Base-by-base conservation (phyloP, 2,888 invertebrate species). In the Harpagoxenus sublaevis region DNA sequence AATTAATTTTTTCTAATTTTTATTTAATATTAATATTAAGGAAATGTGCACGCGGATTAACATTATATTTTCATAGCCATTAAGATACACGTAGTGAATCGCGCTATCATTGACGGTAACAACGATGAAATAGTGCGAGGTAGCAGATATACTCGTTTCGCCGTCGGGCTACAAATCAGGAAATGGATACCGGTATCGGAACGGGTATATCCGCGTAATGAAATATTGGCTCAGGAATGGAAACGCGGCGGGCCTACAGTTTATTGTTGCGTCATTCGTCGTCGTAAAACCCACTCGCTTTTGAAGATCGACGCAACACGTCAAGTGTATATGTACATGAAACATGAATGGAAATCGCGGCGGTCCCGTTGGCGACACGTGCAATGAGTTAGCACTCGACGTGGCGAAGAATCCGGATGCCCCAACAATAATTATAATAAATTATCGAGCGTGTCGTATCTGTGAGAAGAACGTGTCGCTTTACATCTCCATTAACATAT, bases 241-340 rank as follows among this genome's bases (percentile, higher is more conserved):
- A 74, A 60, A 82, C 53, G 6, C 6, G 55, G 68, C 62, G 55
- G n/a, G 83, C 55, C 42, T 31, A 53, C 57, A 83, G 39, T 87
- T 88, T 86, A 88, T 90, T 88, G 84, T 90, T 88, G 86, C 88
- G 82, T 83, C 84, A 83, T 83, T 68, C 55, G 87, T 88, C 45
- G 86, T 87, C 83, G 88, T 83, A 82, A 87, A 85, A 62, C 90
- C 90, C 89, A 90, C 90, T 84, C 87, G 74, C 66, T 53, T 84
- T 84, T 79, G 77, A 85, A 63, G 78, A 88, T 88, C 83, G 87
- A 82, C 85, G 85, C 83, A 86, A 87, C 84, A 28, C 35, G 73
- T 48, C 48, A 84, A 87, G 84, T 53, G 65, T 68, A 48, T 68
- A 48, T 23, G 57, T 65, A 65, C 71, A 31, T n/a, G 48, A 79